Percentiles rank a stretch among this genome's conserved stretches.
These are phyloP conservation scores for Macrosiphum euphorbiae DNA, from an alignment of 2,888 invertebrate species.

Conservation along the genomic window DNA sequence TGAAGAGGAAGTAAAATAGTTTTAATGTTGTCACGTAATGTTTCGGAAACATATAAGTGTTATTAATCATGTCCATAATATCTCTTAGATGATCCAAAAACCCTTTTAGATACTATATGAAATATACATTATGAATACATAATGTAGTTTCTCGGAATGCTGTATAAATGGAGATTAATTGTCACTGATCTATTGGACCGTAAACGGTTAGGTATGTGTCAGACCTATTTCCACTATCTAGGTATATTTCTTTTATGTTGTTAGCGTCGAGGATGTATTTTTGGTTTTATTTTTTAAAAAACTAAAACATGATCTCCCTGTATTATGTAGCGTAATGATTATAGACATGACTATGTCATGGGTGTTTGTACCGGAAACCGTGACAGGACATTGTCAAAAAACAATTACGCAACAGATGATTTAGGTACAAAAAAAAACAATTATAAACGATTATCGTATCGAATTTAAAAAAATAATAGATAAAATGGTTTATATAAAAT, in stretches of 20 bases:
- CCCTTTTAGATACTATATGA: not conserved
- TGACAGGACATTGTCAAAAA: slow-evolving; percentile 55
- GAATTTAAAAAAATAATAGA: slow-evolving; percentile 40
- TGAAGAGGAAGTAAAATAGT: not conserved
- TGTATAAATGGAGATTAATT: slow-evolving; percentile 54
- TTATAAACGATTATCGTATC: slow-evolving; percentile 54
- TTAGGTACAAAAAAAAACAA: slow-evolving; percentile 8
- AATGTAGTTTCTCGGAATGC: not conserved
- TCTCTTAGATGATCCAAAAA: slow-evolving; percentile 1
- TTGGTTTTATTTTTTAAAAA: slow-evolving; percentile 11
- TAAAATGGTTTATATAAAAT: not conserved
- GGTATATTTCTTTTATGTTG: not conserved
- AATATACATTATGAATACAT: slow-evolving; percentile 27
- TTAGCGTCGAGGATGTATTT: not conserved
- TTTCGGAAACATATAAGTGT: not conserved
- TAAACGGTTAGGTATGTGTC: slow-evolving; percentile 45
- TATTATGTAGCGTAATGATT: not conserved
- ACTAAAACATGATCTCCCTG: slow-evolving; percentile 43
- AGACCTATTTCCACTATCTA: not conserved
- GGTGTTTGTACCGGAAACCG: slow-evolving; percentile 50
- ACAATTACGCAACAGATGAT: slow-evolving; percentile 38
- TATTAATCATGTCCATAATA: slow-evolving; percentile 26
- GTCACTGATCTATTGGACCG: slow-evolving; percentile 48
- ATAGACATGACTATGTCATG: slow-evolving; percentile 45
- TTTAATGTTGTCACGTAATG: not conserved